Conservation (phyloP, 2,888 invertebrate genomes). For the Papilio gigon region DNA sequence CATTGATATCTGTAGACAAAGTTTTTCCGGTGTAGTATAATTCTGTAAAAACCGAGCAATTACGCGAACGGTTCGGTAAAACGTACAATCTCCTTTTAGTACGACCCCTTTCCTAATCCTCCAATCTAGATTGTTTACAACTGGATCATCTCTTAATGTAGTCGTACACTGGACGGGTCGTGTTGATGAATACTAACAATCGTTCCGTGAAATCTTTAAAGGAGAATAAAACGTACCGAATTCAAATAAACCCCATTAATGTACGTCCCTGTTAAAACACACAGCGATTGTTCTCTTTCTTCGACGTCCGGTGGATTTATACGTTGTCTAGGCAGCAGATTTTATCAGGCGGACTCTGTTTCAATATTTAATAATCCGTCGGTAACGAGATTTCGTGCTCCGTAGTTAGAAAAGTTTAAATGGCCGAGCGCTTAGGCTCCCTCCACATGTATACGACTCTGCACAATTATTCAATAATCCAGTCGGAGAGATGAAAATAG, state of each 20-base stretch:
- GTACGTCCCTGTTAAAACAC: conserved; percentile 62
- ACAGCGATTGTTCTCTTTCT: conserved; percentile 65
- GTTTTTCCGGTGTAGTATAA: conserved; percentile 36
- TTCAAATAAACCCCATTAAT: conserved; percentile 61
- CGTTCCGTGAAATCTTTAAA: conserved; percentile 45
- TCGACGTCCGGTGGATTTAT: conserved; percentile 55
- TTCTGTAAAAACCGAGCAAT: conserved; percentile 39
- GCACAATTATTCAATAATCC: conserved; percentile 42
- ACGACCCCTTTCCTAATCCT: conserved; percentile 62
- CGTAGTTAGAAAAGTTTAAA: conserved; percentile 78
- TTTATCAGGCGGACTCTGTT: conserved; percentile 74
- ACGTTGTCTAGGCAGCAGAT: conserved; percentile 72
- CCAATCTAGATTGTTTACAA: conserved; percentile 65
- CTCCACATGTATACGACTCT: conserved; percentile 21
- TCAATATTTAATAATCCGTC: conserved; percentile 81
- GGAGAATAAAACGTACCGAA: conserved; percentile 44
- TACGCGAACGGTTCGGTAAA: conserved; percentile 39
- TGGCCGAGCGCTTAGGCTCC: conserved; percentile 58
- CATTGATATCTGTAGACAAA: background rate
- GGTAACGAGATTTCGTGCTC: conserved; percentile 73
- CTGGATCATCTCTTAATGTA: conserved; percentile 71
- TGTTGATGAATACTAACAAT: conserved; percentile 70
- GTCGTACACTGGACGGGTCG: conserved; percentile 63
- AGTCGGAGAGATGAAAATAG: conserved; percentile 39
- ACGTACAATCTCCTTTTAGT: conserved; percentile 54